Base-by-base conservation (phyloP, 2,113 vertebrate genomes). In the Phaethon lepturus region DNA sequence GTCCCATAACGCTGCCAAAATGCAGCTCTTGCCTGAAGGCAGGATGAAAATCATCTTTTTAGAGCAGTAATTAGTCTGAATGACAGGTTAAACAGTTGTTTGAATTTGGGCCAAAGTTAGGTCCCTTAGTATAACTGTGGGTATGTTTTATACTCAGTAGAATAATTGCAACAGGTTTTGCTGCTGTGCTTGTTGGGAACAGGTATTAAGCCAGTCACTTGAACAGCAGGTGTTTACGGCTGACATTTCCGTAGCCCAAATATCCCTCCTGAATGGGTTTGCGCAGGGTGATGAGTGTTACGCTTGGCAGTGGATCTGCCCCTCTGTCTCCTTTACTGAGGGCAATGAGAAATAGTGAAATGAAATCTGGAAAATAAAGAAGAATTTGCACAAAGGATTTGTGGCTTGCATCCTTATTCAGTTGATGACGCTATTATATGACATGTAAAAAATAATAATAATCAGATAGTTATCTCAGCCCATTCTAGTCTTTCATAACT, bases 81-180 rank as follows among this genome's bases (percentile, higher is more conserved):
- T 22, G 10, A 23, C 2, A 22, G 49, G 33, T 52, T 62, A 77
- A 88, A 66, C 15, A 58, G 69, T 66, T 31, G 10, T 2, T 25
- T 91, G 35, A 45, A 55, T 53, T 55, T 33, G 13, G 23, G 44
- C 13, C 3, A 4, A 73, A 71, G 13, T 50, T 10, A 62, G 10
- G 9, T 50, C 23, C 17, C 23, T 71, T 77, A 31, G 79, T 19
- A 72, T 31, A 89, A 88, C 17, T 0, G 3, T 17, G 26, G 13
- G 14, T 29, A 52, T 0, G 0, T 68, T 78, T 84, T 55, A n/a
- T 28, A 25, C 17, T 16, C 67, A 40, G 22, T 3, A 80, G 59
- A 77, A 53, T 90, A 90, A 59, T 19, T 74, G 23, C 50, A 86
- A 53, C 29, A 72, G 60, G 42, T 85, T 84, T 89, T 84, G 42